Conservation (phyloP, 2,113 vertebrate genomes). For the Burhinus bistriatus region DNA sequence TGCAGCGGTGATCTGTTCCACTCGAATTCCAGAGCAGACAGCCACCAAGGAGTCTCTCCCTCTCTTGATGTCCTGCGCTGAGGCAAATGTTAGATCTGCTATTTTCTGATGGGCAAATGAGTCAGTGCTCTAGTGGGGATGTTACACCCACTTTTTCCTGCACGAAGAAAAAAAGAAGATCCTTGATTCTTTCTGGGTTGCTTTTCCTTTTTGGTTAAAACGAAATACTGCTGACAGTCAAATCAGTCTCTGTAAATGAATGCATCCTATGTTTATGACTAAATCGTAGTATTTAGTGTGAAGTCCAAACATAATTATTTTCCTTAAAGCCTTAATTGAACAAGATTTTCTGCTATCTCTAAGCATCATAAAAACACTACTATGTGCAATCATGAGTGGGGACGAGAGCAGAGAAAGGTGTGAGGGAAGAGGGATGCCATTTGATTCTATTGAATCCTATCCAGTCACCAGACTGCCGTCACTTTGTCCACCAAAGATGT, state of each 20-base stretch:
- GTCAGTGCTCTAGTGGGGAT: background rate
- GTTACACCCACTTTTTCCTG: background rate
- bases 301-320: background rate
- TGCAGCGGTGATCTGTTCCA: background rate
- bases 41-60: background rate
- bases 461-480: background rate
- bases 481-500: background rate
- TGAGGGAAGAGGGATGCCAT: background rate
- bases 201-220: background rate
- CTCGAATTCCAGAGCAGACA: background rate
- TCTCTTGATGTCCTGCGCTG: background rate
- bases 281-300: background rate
- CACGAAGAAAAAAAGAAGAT: background rate
- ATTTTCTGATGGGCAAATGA: background rate
- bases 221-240: background rate
- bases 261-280: background rate
- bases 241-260: background rate
- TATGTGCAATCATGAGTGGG: accelerated
- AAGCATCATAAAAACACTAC: background rate
- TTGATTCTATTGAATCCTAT: background rate
- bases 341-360: background rate
- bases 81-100: background rate
- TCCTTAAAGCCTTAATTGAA: background rate
- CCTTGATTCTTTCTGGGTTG: background rate
- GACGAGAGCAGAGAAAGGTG: background rate